Conservation (phyloP, 2,797 vertebrate species). For the Siniperca obscura region DNA sequence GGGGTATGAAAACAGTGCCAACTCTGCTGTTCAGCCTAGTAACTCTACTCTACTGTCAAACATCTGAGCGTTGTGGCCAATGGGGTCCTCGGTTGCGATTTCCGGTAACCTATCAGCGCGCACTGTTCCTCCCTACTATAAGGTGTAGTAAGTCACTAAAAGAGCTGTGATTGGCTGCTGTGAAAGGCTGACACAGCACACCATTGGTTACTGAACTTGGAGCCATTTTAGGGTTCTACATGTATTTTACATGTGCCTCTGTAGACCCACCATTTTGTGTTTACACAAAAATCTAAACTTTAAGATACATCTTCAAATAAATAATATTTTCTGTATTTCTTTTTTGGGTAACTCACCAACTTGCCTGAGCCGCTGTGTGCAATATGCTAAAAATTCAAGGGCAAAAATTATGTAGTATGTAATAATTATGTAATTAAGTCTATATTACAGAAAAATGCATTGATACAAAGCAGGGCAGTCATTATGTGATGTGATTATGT, state of each 20-base stretch:
- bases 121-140: background rate
- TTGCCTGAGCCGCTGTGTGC: background rate
- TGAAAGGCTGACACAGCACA: background rate
- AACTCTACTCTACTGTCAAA: constrained; percentile 71
- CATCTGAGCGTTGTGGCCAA: constrained; percentile 58
- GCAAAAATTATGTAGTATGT: background rate
- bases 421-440: no score
- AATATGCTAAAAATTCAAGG: constrained; percentile 7
- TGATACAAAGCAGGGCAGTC: background rate
- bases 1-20: constrained; percentile 40
- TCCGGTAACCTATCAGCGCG: constrained; percentile 66
- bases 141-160: constrained; percentile 22
- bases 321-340: background rate
- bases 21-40: constrained; percentile 74
- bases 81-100: constrained; percentile 42
- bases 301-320: background rate
- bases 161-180: constrained; percentile 63
- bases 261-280: constrained; percentile 76
- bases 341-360: background rate
- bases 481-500: background rate
- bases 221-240: constrained; percentile 77
- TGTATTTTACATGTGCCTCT: constrained; percentile 24
- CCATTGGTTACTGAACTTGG: constrained; percentile 65
- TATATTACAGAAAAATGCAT: background rate
- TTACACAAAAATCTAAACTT: background rate